phyloP scores from a whole-genome alignment of 2,113 vertebrate species.

The Tragelaphus strepsiceros region DNA sequence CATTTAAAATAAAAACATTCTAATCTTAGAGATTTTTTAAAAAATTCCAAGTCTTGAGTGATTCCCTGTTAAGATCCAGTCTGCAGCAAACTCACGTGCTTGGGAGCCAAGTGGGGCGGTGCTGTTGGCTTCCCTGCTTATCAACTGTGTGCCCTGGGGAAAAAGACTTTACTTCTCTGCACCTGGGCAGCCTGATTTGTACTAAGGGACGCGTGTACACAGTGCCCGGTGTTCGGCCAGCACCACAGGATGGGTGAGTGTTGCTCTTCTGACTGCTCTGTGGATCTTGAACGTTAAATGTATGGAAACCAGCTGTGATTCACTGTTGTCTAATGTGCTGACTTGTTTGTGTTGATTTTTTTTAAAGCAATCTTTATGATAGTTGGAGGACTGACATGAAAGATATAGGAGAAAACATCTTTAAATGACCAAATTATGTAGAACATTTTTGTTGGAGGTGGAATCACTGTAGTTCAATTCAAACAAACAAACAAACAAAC shows the following conservation, averaged over 20 bases:
- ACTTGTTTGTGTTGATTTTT: background rate
- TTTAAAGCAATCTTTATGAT: background rate
- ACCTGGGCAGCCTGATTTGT: background rate
- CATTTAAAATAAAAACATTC: background rate
- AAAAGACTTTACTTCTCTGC: background rate
- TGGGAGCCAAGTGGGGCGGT: background rate
- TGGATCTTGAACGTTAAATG: background rate
- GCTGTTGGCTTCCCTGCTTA: background rate
- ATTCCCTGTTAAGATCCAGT: background rate
- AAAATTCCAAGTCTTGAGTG: background rate
- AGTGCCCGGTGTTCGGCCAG: background rate
- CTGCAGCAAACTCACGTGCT: background rate
- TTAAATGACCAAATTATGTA: background rate
- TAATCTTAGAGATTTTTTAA: background rate
- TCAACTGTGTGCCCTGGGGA: background rate
- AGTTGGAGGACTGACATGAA: background rate
- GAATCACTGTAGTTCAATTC: background rate
- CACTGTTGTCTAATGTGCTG: background rate
- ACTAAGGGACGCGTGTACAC: background rate
- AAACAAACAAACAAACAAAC: background rate
- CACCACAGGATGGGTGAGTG: rapidly evolving
- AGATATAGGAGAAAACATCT: background rate
- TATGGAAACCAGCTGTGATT: background rate
- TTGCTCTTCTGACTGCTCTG: background rate
- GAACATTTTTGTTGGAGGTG: background rate